phyloP scores from a whole-genome alignment of 2,113 vertebrate genomes.

The Dermatemys mawii region DNA sequence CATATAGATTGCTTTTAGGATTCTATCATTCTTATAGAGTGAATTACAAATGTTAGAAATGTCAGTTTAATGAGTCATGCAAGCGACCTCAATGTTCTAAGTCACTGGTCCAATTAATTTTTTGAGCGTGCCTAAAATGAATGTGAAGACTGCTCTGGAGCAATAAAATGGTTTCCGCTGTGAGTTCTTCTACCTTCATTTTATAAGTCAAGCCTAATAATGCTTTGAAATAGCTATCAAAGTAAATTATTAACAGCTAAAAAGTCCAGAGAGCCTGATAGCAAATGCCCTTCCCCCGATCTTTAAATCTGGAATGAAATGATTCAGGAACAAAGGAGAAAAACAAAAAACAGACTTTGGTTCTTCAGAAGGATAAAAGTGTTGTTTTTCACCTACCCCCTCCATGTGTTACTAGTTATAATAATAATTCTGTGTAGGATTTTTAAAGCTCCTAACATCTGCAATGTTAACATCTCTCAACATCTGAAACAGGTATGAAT shows the following conservation, averaged over 20 bases:
- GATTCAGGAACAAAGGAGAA: background rate
- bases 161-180: slow-evolving; percentile 10
- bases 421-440: background rate
- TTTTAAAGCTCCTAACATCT: background rate
- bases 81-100: slow-evolving; percentile 68
- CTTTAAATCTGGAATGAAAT: background rate
- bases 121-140: slow-evolving; percentile 69
- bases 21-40: slow-evolving; percentile 70
- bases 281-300: background rate
- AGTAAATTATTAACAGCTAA: slow-evolving; percentile 31
- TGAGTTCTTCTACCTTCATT: slow-evolving; percentile 24
- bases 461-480: background rate
- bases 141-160: slow-evolving; percentile 32
- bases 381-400: background rate
- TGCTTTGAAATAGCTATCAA: slow-evolving; percentile 48
- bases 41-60: slow-evolving; percentile 76
- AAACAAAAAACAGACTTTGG: background rate
- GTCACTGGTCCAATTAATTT: slow-evolving; percentile 76
- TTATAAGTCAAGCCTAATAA: slow-evolving; percentile 42
- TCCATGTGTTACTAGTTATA: background rate
- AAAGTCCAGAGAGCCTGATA: background rate
- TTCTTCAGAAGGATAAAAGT: background rate
- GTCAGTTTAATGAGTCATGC: slow-evolving; percentile 85
- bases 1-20: slow-evolving; percentile 63
- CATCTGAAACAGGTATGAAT: background rate